phyloP scores from a whole-genome alignment of 2,797 vertebrate genomes.

The Arremon brunneinucha region DNA sequence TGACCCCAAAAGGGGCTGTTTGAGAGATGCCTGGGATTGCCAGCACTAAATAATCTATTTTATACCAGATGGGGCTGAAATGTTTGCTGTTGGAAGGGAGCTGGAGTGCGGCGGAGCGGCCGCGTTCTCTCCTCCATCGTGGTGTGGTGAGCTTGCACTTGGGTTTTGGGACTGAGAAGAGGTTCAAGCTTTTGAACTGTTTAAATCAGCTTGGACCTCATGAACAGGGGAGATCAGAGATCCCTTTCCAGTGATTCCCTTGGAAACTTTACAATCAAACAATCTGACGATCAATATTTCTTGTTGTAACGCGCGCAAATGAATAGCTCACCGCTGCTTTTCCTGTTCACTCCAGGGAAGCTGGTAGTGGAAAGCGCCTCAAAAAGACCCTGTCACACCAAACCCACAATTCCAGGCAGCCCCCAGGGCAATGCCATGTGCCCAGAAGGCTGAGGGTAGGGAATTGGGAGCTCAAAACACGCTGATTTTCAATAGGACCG shows the following conservation, averaged over 20 bases:
- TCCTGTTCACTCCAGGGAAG: fast-evolving
- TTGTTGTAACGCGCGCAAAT: fast-evolving
- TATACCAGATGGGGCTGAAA: fast-evolving
- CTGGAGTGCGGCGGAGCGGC: fast-evolving
- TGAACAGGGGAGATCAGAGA: background rate
- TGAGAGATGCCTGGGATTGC: background rate
- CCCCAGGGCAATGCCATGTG: fast-evolving
- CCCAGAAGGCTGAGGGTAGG: background rate
- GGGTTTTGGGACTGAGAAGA: background rate
- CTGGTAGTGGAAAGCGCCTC: fast-evolving
- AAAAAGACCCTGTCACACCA: background rate
- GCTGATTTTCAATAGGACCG: fast-evolving
- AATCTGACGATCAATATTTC: fast-evolving
- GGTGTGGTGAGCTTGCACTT: fast-evolving
- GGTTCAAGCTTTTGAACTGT: background rate
- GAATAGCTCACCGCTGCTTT: fast-evolving
- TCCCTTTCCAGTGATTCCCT: background rate
- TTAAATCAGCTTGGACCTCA: background rate
- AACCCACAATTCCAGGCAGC: background rate
- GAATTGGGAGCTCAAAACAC: fast-evolving
- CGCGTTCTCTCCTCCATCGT: fast-evolving
- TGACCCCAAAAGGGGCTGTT: background rate
- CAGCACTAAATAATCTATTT: background rate
- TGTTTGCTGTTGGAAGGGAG: background rate
- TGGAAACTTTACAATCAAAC: background rate